phyloP scores from a whole-genome alignment of 2,797 vertebrate species.

The Scarus forsteni region DNA sequence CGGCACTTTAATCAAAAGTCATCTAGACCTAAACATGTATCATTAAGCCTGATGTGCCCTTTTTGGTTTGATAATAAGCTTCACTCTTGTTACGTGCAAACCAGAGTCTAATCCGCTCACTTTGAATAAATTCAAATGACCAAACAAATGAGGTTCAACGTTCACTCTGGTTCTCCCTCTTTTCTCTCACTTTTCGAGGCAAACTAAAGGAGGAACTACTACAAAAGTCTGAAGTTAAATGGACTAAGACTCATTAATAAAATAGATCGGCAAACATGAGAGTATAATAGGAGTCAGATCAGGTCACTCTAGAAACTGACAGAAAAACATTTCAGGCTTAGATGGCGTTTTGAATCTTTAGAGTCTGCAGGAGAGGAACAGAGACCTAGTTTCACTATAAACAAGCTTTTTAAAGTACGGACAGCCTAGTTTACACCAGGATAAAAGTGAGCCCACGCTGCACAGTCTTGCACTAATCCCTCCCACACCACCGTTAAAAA shows the following conservation, averaged over 20 bases:
- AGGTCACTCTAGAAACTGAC: slow-evolving; percentile 18
- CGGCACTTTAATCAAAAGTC: too few relatives aligned
- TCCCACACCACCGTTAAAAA: slow-evolving; percentile 28
- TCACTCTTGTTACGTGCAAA: slow-evolving; percentile 65
- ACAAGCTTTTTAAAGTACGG: slow-evolving; percentile 48
- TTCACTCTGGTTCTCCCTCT: background rate
- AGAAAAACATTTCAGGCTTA: slow-evolving; percentile 25
- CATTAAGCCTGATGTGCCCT: background rate
- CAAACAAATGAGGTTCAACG: slow-evolving; percentile 70
- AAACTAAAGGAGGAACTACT: too few relatives aligned
- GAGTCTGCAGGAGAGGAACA: slow-evolving; percentile 41
- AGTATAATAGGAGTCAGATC: background rate
- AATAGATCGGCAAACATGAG: background rate
- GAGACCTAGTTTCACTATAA: slow-evolving; percentile 54
- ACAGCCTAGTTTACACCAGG: slow-evolving; percentile 55
- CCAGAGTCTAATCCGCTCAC: slow-evolving; percentile 43
- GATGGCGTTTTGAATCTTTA: slow-evolving; percentile 25
- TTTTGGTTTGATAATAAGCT: slow-evolving; percentile 35
- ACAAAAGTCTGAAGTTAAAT: background rate
- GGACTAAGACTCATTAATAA: background rate
- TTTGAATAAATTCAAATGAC: slow-evolving; percentile 81
- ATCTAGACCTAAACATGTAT: background rate
- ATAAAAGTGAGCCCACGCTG: slow-evolving; percentile 34
- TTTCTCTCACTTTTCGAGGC: slow-evolving; percentile 18
- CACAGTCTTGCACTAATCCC: slow-evolving; percentile 35